Conservation (phyloP, 2,797 vertebrate species). For the Mormyrus proboscirostris region DNA sequence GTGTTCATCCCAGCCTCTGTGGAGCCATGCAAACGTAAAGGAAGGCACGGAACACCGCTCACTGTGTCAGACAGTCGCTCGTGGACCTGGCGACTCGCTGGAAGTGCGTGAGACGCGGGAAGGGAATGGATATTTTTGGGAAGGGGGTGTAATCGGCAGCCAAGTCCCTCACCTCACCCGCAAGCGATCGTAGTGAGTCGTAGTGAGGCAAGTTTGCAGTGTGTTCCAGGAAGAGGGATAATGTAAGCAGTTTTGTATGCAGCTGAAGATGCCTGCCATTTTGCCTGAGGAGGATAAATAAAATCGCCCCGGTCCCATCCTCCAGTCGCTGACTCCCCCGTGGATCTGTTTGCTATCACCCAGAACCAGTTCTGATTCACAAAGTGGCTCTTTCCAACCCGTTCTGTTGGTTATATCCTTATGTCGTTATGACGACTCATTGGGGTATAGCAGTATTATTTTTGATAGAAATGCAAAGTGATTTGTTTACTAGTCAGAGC, state of each 20-base stretch:
- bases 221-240: background rate
- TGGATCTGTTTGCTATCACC: background rate
- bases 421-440: background rate
- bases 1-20: background rate
- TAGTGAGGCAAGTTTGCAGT: background rate
- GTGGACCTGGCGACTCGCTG: background rate
- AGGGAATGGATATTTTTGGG: background rate
- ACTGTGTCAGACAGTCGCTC: background rate
- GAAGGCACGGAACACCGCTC: background rate
- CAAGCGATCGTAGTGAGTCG: background rate
- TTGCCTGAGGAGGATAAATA: background rate
- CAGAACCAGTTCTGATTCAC: background rate
- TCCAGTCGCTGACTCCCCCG: background rate
- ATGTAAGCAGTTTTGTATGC: background rate
- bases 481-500: background rate
- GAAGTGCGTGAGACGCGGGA: background rate
- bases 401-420: background rate
- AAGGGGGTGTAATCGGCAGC: background rate
- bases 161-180: background rate
- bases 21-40: background rate
- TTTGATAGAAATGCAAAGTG: background rate
- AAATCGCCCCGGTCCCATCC: background rate
- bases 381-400: background rate
- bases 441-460: background rate
- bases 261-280: background rate